Evolutionary conservation across 2,888 invertebrate species (phyloP), one percentile per base, ranked within the genome.

Genomic region (Idaea aversata): DNA sequence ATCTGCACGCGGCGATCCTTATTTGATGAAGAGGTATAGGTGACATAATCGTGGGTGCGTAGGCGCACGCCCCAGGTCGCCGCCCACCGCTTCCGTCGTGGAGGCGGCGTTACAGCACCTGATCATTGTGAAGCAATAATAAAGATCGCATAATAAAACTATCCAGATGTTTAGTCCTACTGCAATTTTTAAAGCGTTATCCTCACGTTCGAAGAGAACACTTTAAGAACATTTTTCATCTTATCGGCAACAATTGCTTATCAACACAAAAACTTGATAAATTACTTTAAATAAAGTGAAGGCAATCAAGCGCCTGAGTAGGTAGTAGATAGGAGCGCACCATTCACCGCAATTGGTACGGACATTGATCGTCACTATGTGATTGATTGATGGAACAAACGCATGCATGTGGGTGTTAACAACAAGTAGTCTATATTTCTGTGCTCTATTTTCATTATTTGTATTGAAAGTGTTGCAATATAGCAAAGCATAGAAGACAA

Each of bases 71-170:
- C 83, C 77, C 79, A 74, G 80, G 81, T 80, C 77, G 73, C 84
- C 92, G 84, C 92, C 92, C 88, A 93, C 92, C 63, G 88, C 86
- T 90, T 92, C 91, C 92, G 91, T 82, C 81, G 87, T 80, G 84
- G 85, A 85, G 90, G 91, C 88, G 89, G 79, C 76, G 76, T 78
- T 81, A 81, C 80, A 84, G 78, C 88, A 91, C 88, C 89, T 90
- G 90, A 90, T 88, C 82, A 77, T 77, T 81, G 77, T 86, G 83
- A 80, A 78, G 86, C 82, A 84, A 86, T 81, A 68, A 70, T 74
- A 75, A 74, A 73, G 71, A 74, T 79, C 74, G 75, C 70, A 72
- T 74, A 69, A 70, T 67, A 70, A 70, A 65, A 0, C 25, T 10
- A 15, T 61, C 35, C 47, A 47, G 47, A 47, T 47, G 47, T 47